Evolutionary conservation across 2,113 vertebrate species (phyloP), one percentile per base, ranked within the genome.

Genomic region (Xerus inauris): DNA sequence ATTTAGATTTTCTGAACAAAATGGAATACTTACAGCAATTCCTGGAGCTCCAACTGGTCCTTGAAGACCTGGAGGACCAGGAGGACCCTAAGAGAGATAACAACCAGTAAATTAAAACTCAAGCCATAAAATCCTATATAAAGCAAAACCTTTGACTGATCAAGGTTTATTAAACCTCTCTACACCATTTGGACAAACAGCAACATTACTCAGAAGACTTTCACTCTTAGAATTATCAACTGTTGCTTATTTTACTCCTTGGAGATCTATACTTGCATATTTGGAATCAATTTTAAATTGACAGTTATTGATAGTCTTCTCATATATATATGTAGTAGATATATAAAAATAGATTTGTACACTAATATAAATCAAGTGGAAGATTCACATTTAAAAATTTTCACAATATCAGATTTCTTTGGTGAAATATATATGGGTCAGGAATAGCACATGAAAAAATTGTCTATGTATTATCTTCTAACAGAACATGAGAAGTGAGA

Each of bases 21-120:
- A 8, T 49, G 14, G 19, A 76, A 69, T 95, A 99, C 99, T 99
- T 98, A 99, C 99, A 97, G 99, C 99, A 94, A 99, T 99, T 96
- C 99, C 99, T 42, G 99, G 99, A 45, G 99, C 99, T 69, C 99
- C 99, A 30, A 99, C 98, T 22, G 99, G 99, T 95, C 99, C 99
- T 98, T 99, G 99, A 94, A 99, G 99, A 98, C 99, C 99, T 64
- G 99, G 99, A 16, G 99, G 99, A 83, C 99, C 99, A 0, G 99
- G 99, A 95, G 99, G 99, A 98, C 99, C 99, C 99, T 99, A 97
- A 92, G 83, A 87, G 94, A 97, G 97, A 94, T 85, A 92, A 95
- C 84, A 94, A 94, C 89, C 35, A 97, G 54, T 89, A 86, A 94
- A 54, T 91, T 87, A 72, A 84, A 97, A 91, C 32, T 64, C 73